phyloP scores from a whole-genome alignment of 2,888 invertebrate genomes.

The Branchellion lobata region DNA sequence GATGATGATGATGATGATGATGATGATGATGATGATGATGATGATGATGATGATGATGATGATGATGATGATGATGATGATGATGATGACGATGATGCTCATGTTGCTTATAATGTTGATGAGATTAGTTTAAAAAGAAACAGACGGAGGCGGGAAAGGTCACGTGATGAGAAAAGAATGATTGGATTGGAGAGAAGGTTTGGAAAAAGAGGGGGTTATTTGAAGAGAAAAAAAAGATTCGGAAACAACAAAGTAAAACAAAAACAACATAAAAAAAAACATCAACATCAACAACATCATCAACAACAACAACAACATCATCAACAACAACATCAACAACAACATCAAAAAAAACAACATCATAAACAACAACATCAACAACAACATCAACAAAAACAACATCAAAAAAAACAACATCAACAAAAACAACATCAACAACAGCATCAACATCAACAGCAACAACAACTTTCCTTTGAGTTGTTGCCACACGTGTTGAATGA shows the following conservation, averaged over 20 bases:
- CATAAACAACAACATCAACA: neutral
- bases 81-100: neutral
- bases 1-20: constrained; percentile 42
- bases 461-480: constrained; percentile 16
- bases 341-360: neutral
- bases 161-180: no score
- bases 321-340: neutral
- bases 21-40: constrained; percentile 12
- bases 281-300: constrained; percentile 13
- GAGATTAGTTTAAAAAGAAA: no score
- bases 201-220: no score
- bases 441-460: neutral
- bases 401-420: neutral
- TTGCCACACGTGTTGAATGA: constrained; percentile 35
- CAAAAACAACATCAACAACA: neutral
- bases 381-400: neutral
- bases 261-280: neutral
- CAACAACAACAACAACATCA: neutral
- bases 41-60: constrained; percentile 28
- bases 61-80: constrained; percentile 25
- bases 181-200: no score
- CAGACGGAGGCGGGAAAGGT: no score
- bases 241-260: neutral
- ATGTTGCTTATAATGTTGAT: no score
- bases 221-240: neutral